Evolutionary conservation across 2,888 invertebrate species (phyloP), one percentile per base, ranked within the genome.

Genomic region (Heliconius erato): DNA sequence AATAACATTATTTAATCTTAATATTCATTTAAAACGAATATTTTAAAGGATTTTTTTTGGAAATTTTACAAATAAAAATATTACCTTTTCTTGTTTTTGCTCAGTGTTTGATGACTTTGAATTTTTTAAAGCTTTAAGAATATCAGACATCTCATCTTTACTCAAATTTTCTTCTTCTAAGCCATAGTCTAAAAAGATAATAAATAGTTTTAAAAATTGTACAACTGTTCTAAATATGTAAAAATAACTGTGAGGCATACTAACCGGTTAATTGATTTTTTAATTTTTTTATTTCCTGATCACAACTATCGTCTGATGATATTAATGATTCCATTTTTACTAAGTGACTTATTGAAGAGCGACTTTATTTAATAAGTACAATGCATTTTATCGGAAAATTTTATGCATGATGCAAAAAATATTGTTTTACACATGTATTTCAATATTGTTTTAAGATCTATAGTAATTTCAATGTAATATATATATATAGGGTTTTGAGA

Each of bases 121-220:
- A 89, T 95, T 93, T 83, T 91, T 93, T 44, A 96, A 88, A 72
- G 95, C 96, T 87, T 91, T 94, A 49, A 96, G 87, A 54, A 96
- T 90, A 88, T 96, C 94, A 85, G 87, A 88, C 96, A 96, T 96
- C 89, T 96, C 96, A 85, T 95, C 94, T 87, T 94, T 95, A 83
- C 92, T 92, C 69, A 96, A 90, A 85, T 94, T 92, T 82, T 95
- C 95, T 89, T 96, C 96, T 59, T 93, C 92, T 80, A 96, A 89
- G 28, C 95, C 96, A 91, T 91, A 95, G 85, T 94, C 96, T 96
- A 26, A 49, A 63, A 59, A 63, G 54, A 76, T 35, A 35, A n/a
- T 63, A 35, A 35, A n/a, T 63, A 35, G 5, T 0, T 14, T 40
- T 28, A 44, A 78, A 49, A 23, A 32, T 67, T 67, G 9, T 28